Base-by-base conservation (phyloP, 2,888 invertebrate genomes). In the Apotomis betuletana region DNA sequence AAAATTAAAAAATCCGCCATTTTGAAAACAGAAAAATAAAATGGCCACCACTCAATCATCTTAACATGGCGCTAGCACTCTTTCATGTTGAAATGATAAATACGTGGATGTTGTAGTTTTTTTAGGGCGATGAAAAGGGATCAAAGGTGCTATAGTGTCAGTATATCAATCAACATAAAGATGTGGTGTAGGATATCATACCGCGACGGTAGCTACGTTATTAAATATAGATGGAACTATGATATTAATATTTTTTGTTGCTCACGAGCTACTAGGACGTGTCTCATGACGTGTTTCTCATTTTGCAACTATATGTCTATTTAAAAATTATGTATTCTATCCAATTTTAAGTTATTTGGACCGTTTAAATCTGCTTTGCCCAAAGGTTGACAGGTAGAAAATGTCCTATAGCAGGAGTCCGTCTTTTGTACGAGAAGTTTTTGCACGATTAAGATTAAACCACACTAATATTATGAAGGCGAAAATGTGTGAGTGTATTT, bases 1-100 rank as follows among this genome's bases (percentile, higher is more conserved):
- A 59, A 54, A 9, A 60, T 65, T 67, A 58, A 67, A 44, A 15
- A 41, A 70, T n/a, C 58, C 27, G 46, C 62, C 64, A 75, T 77
- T 74, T 78, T 61, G 76, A 81, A 74, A 83, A 85, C 85, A 87
- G 87, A 86, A 87, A 72, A 73, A 73, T 77, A 75, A 78, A 77
- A 76, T 73, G 76, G 80, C 78, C 77, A 79, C 78, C 83, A 82
- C 85, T 89, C 89, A 83, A 90, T 90, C 90, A 84, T 67, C 74
- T 55, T 60, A 83, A 75, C 78, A 78, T 82, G 86, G 87, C 90
- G 89, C 88, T 88, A 88, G 88, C 89, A 83, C 79, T 80, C 86
- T 88, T 89, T 89, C 88, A 89, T 88, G 88, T 89, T 79, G 78
- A 85, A 83, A 86, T 87, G 86, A 88, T 88, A 84, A 86, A 90